Conservation (phyloP, 2,888 invertebrate species). For the Spilosoma lubricipeda region DNA sequence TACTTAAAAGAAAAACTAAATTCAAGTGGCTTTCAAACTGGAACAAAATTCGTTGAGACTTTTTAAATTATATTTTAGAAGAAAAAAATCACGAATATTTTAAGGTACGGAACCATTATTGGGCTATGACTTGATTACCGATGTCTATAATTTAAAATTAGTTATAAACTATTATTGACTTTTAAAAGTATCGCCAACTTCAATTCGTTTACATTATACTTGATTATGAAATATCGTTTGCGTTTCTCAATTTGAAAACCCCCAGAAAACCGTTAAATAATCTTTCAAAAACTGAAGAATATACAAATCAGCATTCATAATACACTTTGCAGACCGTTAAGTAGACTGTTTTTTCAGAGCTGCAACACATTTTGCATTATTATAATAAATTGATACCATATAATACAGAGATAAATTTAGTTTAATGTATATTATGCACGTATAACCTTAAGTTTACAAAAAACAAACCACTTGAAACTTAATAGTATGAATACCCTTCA, state of each 20-base stretch:
- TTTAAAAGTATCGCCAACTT: too few relatives aligned
- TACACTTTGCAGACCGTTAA: neutral
- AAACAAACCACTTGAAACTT: neutral
- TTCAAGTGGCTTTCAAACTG: neutral
- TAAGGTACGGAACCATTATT: neutral
- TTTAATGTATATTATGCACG: neutral
- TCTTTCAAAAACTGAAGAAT: too few relatives aligned
- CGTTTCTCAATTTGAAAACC: too few relatives aligned
- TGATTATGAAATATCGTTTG: too few relatives aligned
- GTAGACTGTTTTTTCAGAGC: neutral
- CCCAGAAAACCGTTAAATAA: too few relatives aligned
- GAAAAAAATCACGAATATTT: neutral
- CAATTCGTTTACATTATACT: too few relatives aligned
- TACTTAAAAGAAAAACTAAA: conserved; percentile 6
- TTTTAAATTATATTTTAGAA: neutral
- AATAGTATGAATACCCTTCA: neutral
- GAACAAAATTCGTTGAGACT: neutral
- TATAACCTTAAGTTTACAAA: neutral
- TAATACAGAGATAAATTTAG: neutral
- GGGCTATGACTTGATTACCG: neutral
- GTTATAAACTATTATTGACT: too few relatives aligned
- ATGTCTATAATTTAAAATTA: too few relatives aligned
- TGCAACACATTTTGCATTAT: neutral
- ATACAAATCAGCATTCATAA: neutral
- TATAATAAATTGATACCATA: neutral